Base-by-base conservation (phyloP, 1,140 invertebrate species). In the Megalopta genalis region DNA sequence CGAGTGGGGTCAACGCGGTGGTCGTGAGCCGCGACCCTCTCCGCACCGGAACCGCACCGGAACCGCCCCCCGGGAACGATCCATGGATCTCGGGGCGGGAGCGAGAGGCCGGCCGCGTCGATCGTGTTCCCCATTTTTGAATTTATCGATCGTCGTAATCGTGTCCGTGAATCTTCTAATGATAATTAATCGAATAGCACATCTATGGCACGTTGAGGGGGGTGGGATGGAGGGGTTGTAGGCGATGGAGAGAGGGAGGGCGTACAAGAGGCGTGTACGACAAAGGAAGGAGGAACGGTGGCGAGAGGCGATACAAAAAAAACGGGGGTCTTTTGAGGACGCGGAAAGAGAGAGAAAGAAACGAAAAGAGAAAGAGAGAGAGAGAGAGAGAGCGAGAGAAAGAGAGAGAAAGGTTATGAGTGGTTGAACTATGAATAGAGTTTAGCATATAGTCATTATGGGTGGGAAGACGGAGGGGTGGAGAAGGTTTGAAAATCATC, bases 381-480 rank as follows among this genome's bases (percentile, higher is more conserved):
- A 52, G 49, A 52, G 49, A 52, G 18, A 52, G 49, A 52, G 18
- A 52, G 49, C 18, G 49, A 52, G 49, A 21, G 49, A 81, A 60
- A 78, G 75, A 72, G 64, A 86, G 80, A 87, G 82, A 88, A 77
- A 90, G 88, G 88, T 91, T 92, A 92, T 89, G 89, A 90, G 82
- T 92, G 91, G 91, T 93, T 93, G 88, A 92, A 89, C 87, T 91
- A 92, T 93, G 88, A 90, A 93, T 91, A 93, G 90, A 93, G 91
- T 93, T 90, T 92, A 93, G 91, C 88, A 83, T 82, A 90, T 88
- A 88, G 87, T 79, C 84, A 89, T 91, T 91, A 87, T 77, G 71
- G 72, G 2, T 32, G 46, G n/a, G 9, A 18, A 21, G 18, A 52
- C 39, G 3, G 18, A 64, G 62, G 72, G 46, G 21, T 21, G 52